Evolutionary conservation across 2,797 vertebrate genomes (phyloP).

Genomic region (Acanthurus tractus): DNA sequence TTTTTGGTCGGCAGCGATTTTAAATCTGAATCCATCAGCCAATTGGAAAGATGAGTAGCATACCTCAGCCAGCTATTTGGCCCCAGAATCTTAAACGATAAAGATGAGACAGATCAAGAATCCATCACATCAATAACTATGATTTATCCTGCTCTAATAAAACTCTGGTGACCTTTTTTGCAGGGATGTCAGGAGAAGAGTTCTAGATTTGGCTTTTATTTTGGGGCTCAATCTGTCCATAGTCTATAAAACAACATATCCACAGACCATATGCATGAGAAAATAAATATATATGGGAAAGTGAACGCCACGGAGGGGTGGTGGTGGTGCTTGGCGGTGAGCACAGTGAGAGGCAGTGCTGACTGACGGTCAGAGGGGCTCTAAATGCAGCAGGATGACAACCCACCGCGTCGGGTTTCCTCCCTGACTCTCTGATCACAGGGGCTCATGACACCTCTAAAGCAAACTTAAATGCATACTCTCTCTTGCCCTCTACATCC

Average conservation of each 20-base stretch:
- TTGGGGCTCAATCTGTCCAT: not conserved
- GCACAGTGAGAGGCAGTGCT: constrained; percentile 13
- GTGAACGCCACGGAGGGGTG: not conserved
- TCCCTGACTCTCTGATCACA: constrained; percentile 41
- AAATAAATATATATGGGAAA: constrained; percentile 4
- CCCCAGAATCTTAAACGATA: constrained; percentile 12
- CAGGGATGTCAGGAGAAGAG: not conserved
- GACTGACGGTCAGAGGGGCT: constrained; percentile 62
- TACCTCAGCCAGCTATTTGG: constrained; percentile 41
- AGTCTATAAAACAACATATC: not conserved
- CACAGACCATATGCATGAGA: not conserved
- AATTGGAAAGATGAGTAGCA: constrained; percentile 48
- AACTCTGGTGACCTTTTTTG: constrained; percentile 27
- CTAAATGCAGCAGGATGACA: constrained; percentile 55
- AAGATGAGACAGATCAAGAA: constrained; percentile 35
- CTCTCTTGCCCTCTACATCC: not conserved
- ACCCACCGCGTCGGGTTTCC: constrained; percentile 47
- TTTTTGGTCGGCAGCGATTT: constrained; percentile 50
- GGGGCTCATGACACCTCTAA: constrained; percentile 21
- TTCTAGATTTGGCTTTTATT: constrained; percentile 18
- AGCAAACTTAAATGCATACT: constrained; percentile 31
- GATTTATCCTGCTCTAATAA: constrained; percentile 9
- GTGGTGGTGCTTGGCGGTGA: not conserved
- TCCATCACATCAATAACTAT: constrained; percentile 7
- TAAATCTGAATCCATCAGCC: constrained; percentile 41